These are phyloP conservation scores for Lasioglossum zephyrum DNA, from an alignment of 2,888 invertebrate species.

Conservation along the genomic window DNA sequence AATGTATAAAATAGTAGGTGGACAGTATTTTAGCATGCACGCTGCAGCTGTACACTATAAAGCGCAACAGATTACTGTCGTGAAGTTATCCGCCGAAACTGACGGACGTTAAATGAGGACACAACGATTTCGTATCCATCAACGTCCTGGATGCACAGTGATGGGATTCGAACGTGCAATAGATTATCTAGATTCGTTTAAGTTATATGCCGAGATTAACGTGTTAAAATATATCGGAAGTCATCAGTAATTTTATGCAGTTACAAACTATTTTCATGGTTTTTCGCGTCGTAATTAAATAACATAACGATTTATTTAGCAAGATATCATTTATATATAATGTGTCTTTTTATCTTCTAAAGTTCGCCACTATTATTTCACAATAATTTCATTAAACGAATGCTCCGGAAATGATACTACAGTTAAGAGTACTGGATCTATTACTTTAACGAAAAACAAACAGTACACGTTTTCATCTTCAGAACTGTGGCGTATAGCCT, in stretches of 20 bases:
- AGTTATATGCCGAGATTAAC: neutral
- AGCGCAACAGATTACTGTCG: conserved; percentile 60
- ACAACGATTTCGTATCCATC: conserved; percentile 39
- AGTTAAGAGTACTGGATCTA: neutral
- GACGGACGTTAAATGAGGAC: conserved; percentile 40
- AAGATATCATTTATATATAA: neutral
- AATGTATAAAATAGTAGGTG: neutral
- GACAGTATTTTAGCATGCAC: neutral
- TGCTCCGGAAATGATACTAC: neutral
- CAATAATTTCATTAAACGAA: neutral
- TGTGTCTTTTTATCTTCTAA: neutral
- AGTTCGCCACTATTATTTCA: neutral
- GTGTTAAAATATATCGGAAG: neutral
- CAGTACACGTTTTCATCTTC: neutral
- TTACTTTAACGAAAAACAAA: neutral
- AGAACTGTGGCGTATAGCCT: neutral
- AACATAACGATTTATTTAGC: neutral
- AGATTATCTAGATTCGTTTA: conserved; percentile 15
- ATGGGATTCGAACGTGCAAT: conserved; percentile 12
- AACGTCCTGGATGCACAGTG: conserved; percentile 18
- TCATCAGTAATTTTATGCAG: neutral
- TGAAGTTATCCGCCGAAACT: conserved; percentile 57
- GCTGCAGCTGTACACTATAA: conserved; percentile 12
- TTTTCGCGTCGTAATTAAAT: neutral
- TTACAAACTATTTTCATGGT: neutral